phyloP scores from a whole-genome alignment of 2,888 invertebrate genomes.

The Lepeophtheirus nordmannii region DNA sequence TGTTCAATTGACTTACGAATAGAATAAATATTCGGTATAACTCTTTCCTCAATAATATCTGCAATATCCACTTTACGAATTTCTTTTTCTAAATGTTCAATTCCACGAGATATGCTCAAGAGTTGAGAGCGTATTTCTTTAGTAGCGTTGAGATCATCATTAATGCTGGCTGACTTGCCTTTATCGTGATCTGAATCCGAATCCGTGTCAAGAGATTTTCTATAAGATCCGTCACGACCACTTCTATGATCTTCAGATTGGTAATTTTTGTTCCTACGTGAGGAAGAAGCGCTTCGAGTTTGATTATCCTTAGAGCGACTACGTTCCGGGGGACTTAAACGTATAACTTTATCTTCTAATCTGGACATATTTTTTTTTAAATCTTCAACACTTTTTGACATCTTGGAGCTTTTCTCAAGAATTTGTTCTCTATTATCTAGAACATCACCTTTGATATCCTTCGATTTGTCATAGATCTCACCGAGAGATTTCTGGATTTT shows the following conservation, averaged over 20 bases:
- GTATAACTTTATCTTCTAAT: not conserved
- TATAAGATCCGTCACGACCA: not conserved
- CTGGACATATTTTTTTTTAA: not conserved
- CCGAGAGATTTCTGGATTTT: not conserved
- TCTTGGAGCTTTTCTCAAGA: not conserved
- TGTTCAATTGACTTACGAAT: constrained; percentile 8
- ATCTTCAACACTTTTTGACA: not conserved
- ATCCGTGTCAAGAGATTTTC: not conserved
- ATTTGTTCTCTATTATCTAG: not conserved
- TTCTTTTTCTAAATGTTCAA: constrained; percentile 9
- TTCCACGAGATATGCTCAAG: not conserved
- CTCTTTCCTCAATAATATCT: constrained; percentile 9
- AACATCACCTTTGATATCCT: not conserved
- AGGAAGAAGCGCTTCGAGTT: not conserved
- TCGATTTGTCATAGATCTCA: not conserved
- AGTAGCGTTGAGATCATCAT: not conserved
- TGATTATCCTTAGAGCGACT: not conserved
- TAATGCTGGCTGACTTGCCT: not conserved
- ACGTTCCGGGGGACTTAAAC: not conserved
- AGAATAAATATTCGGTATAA: constrained; percentile 10
- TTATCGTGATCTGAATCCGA: not conserved
- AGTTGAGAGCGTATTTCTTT: not conserved
- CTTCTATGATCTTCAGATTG: not conserved
- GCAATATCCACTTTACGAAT: constrained; percentile 5
- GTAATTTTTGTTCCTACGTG: not conserved